A percentile compares a stretch with the other conserved stretches of the same genome.
Conservation (phyloP, 2,888 invertebrate species). For the Ochlodes sylvanus region DNA sequence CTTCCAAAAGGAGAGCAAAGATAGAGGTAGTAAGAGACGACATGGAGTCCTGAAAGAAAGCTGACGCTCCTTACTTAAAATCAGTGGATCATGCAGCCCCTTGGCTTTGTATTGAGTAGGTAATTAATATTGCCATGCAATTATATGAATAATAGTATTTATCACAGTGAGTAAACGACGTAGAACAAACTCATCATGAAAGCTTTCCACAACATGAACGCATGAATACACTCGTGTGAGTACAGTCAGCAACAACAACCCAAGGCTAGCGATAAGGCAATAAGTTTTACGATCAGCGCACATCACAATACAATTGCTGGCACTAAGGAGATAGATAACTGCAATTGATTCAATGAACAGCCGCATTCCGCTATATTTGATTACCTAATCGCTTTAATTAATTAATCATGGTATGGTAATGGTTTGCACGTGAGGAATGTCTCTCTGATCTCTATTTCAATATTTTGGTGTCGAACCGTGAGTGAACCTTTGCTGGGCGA, state of each 20-base stretch:
- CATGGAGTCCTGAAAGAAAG: too few species aligned
- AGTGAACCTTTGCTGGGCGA: not conserved
- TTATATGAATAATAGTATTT: too few species aligned
- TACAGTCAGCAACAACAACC: slow-evolving; percentile 15
- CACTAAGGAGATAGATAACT: slow-evolving; percentile 38
- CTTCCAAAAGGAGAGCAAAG: too few species aligned
- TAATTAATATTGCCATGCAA: too few species aligned
- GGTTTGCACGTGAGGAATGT: not conserved
- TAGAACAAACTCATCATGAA: not conserved
- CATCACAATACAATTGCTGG: slow-evolving; percentile 44
- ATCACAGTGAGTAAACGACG: too few species aligned
- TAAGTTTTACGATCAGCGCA: slow-evolving; percentile 41
- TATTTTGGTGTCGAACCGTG: not conserved
- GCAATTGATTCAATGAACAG: slow-evolving; percentile 48
- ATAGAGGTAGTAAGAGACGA: too few species aligned
- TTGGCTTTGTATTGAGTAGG: too few species aligned
- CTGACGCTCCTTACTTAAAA: too few species aligned
- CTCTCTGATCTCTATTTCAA: not conserved
- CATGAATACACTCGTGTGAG: not conserved
- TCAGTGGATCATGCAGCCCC: too few species aligned
- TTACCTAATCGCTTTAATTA: slow-evolving; percentile 28
- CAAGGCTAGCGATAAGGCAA: slow-evolving; percentile 43
- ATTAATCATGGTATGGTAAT: not conserved
- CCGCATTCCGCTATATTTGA: slow-evolving; percentile 21
- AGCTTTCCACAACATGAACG: slow-evolving; percentile 18